Base-by-base conservation (phyloP, 1,140 invertebrate genomes). In the Mycetomoellerius zeteki region DNA sequence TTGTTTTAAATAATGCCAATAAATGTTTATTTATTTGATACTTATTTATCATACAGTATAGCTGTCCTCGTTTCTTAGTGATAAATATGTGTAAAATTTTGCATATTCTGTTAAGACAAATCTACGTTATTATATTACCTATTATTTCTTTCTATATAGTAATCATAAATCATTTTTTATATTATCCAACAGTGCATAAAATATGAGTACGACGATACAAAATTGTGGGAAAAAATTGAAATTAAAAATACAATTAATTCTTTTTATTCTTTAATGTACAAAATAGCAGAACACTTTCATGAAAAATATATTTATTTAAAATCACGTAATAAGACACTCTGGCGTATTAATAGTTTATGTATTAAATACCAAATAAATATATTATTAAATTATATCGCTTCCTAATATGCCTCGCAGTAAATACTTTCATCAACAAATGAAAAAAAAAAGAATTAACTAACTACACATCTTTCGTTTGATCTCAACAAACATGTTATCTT, bases 11-110 rank as follows among this genome's bases (percentile, higher is more conserved):
- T 16, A 81, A 86, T 90, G 47, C 50, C 56, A 91, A 91, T 88
- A 91, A 92, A 92, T 88, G 16, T 76, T 43, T 92, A 85, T 90
- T 90, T 90, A 90, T 91, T 89, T 84, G 37, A 86, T 76, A 78
- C 71, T 85, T 69, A 50, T 78, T 71, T 37, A 56, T 52, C 16
- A 16, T 72, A 19, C 10, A 65, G 8, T 60, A 50, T 50, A 14
- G 3, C 6, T 72, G n/a, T 77, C n/a, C 33, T 62, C 24, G 58
- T 77, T 75, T 85, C 4, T 47, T 71, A 84, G 0, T 12, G 43
- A 60, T 76, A 60, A 84, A 21, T 72, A 50, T 21, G 1, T 56
- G 1, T 75, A 33, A 73, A 54, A 21, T 52, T 73, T 73, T 33
- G 6, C 1, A 37, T 58, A 58, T 2, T 14, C 12, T 33, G 8